phyloP scores from a whole-genome alignment of 2,888 invertebrate genomes.

The Amblyteles armatorius region DNA sequence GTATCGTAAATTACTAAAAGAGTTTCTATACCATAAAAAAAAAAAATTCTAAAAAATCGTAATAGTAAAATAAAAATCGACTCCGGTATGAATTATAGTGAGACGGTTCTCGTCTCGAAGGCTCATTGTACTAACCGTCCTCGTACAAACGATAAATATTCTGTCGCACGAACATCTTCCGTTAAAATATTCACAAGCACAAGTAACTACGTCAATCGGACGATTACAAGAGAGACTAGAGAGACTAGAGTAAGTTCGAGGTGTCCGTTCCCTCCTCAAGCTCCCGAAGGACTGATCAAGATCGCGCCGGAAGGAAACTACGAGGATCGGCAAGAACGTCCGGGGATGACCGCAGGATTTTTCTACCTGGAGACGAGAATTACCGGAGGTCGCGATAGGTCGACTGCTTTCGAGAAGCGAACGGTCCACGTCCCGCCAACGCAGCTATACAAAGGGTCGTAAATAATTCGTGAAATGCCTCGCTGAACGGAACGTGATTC shows the following conservation, averaged over 20 bases:
- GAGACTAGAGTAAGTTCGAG: constrained; percentile 16
- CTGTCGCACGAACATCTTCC: constrained; percentile 65
- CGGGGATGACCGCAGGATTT: background rate
- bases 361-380: constrained; percentile 14
- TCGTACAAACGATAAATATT: constrained; percentile 67
- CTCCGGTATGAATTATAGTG: background rate
- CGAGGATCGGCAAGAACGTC: background rate
- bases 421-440: background rate
- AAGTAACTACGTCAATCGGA: background rate
- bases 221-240: constrained; percentile 2
- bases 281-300: constrained; percentile 16
- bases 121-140: constrained; percentile 26
- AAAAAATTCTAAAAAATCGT: too few relatives aligned
- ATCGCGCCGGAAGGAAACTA: background rate
- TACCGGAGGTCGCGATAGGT: background rate
- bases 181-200: constrained; percentile 21
- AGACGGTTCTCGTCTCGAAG: background rate
- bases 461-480: constrained; percentile 4
- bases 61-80: too few relatives aligned
- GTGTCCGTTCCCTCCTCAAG: constrained; percentile 3
- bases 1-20: too few relatives aligned
- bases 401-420: background rate
- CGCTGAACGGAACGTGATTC: background rate
- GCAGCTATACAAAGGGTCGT: background rate
- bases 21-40: too few relatives aligned